Evolutionary conservation across 1,140 invertebrate genomes (phyloP), one percentile per base, ranked within the genome.

Genomic region (Phymastichus coffea): DNA sequence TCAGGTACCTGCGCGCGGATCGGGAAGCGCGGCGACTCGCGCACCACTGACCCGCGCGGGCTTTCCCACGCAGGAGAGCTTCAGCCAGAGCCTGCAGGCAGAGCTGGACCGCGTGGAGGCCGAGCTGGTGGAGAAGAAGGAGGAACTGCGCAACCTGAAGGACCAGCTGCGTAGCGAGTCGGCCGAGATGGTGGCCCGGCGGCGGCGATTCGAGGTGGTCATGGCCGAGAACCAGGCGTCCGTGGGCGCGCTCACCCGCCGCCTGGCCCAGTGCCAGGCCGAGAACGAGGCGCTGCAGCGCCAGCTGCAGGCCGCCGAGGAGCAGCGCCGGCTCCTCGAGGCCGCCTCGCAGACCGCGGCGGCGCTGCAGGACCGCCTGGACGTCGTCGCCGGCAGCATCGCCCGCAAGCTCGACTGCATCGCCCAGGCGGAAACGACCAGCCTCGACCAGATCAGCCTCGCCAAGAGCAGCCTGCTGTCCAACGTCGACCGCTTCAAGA

Each of bases 191-290:
- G 77, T 79, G 0, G 57, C 71, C 14, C 68, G 74, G 33, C 72
- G 70, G 57, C 65, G 66, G 56, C 59, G 74, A 28, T 73, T 78
- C 41, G 74, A 79, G 25, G 63, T 79, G 6, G 66, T 77, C 19
- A 79, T 76, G 71, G 62, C 70, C 0, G 77, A 79, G 60, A 79
- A 79, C 67, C 73, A 78, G 61, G 72, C 75, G 33, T 72, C 76
- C 0, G 70, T 79, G 37, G 67, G 66, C 30, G 76, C 76, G 0
- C 57, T 79, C 4, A 67, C 68, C 17, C 61, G 69, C 43, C 64
- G 74, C 44, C 52, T 79, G 6, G 67, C 65, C 1, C 71, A 79
- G 53, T 78, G 75, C 49, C 68, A 74, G 19, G 63, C 66, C 4
- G 75, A 79, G 60, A 69, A 78, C 0, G 75, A 79, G 41, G 69